Percentiles rank a stretch among this genome's conserved stretches.
Evolutionary conservation across 2,888 invertebrate genomes (phyloP).

Genomic region (Lithosia quadra): DNA sequence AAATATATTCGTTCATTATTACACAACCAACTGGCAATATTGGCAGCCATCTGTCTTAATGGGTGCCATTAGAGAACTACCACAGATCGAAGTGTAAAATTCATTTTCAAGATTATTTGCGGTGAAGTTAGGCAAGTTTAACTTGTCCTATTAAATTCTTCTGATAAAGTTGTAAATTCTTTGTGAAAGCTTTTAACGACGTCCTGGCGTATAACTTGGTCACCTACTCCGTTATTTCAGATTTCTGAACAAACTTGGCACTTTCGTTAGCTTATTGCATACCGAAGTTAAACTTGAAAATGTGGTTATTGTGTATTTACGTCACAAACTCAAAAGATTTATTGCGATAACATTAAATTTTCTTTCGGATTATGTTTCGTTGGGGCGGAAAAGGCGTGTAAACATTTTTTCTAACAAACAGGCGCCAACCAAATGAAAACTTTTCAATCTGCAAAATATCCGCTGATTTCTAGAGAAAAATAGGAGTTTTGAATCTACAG

Average conservation of each 20-base stretch:
- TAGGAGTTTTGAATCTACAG: neutral
- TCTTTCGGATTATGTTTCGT: conserved; percentile 24
- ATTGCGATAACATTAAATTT: conserved; percentile 28
- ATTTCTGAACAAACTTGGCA: conserved; percentile 46
- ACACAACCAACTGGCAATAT: conserved; percentile 26
- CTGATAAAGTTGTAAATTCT: conserved; percentile 46
- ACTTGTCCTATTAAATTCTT: conserved; percentile 51
- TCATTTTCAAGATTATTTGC: conserved; percentile 47
- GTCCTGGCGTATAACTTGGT: conserved; percentile 42
- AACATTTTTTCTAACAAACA: neutral
- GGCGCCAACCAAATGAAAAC: neutral
- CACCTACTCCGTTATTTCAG: conserved; percentile 45
- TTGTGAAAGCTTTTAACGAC: conserved; percentile 54
- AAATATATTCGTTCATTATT: conserved; percentile 13
- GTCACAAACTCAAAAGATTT: conserved; percentile 28
- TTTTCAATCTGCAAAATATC: neutral
- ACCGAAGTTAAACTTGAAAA: conserved; percentile 37
- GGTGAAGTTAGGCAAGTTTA: conserved; percentile 34
- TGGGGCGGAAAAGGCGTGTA: conserved; percentile 12
- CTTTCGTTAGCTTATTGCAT: conserved; percentile 46
- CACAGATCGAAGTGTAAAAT: conserved; percentile 38
- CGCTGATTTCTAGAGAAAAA: neutral
- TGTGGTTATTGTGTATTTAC: conserved; percentile 34
- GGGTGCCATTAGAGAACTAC: conserved; percentile 28
- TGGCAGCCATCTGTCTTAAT: conserved; percentile 28